These are phyloP conservation scores for Drosophila bunnanda DNA, from an alignment of 2,888 invertebrate genomes.

Conservation along the genomic window DNA sequence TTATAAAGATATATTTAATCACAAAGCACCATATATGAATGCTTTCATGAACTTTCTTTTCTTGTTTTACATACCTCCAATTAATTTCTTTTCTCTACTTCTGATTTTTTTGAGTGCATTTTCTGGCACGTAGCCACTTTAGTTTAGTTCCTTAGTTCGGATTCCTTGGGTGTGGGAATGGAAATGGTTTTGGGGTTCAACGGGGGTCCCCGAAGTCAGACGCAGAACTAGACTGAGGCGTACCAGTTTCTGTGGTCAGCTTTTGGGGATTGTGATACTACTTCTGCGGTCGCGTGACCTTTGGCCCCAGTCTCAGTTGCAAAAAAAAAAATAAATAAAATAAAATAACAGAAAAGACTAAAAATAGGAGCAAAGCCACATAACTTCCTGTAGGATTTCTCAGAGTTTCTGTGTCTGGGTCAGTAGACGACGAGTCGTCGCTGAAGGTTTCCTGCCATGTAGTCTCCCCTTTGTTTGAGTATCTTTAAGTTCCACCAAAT, in stretches of 20 bases:
- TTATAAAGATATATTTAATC: not conserved
- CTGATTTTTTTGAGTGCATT: not conserved
- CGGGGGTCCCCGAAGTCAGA: conserved; percentile 20
- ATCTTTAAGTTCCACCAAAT: not conserved
- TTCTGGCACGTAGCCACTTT: conserved; percentile 33
- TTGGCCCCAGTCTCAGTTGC: conserved; percentile 36
- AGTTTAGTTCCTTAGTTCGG: conserved; percentile 13
- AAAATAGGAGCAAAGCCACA: conserved; percentile 12
- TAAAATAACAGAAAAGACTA: not conserved
- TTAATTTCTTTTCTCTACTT: not conserved
- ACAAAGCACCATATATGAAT: not conserved
- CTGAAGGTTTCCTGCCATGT: not conserved
- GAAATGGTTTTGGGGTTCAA: not conserved
- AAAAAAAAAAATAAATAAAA: conserved; percentile 32
- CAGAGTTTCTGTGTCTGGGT: conserved; percentile 32
- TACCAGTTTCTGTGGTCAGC: conserved; percentile 31
- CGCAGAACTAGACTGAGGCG: conserved; percentile 20
- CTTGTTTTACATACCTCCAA: not conserved
- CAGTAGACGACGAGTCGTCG: conserved; percentile 12
- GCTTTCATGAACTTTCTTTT: not conserved
- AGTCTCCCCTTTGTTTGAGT: not conserved
- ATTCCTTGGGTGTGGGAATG: conserved; percentile 2
- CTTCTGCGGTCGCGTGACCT: conserved; percentile 70
- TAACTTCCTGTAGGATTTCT: conserved; percentile 14
- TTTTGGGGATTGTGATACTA: conserved; percentile 45